Evolutionary conservation across 2,113 vertebrate species (phyloP).

Genomic region (Dicrurus megarhynchus): DNA sequence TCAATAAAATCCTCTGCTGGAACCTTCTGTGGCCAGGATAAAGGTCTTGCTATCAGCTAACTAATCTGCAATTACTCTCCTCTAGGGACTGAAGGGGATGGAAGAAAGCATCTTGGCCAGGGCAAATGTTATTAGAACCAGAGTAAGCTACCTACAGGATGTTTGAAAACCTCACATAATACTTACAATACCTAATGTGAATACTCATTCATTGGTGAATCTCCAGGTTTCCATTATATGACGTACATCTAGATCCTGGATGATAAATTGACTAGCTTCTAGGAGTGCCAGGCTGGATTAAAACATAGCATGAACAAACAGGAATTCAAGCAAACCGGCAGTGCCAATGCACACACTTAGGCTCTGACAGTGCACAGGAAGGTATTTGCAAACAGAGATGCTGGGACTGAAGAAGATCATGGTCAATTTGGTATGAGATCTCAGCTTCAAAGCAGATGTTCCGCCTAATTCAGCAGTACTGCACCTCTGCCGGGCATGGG

Average conservation of each 20-base stretch:
- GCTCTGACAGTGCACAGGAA: not conserved
- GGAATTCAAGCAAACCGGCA: not conserved
- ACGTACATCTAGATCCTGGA: not conserved
- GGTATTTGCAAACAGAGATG: not conserved
- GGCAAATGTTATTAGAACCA: not conserved
- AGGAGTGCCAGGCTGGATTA: not conserved
- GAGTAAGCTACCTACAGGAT: not conserved
- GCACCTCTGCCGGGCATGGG: not conserved
- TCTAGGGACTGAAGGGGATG: not conserved
- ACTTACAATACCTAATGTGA: not conserved
- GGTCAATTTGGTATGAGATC: not conserved
- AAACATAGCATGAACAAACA: not conserved
- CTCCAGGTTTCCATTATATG: not conserved
- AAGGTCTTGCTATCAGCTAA: not conserved
- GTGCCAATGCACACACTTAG: rapidly evolving
- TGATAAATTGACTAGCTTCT: not conserved
- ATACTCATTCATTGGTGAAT: not conserved
- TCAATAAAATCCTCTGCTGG: not conserved
- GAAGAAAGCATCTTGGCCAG: not conserved
- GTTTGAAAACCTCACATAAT: not conserved
- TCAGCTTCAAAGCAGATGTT: not conserved
- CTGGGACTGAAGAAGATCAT: not conserved
- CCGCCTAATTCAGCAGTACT: not conserved
- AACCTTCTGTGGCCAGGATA: not conserved
- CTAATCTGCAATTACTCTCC: not conserved